phyloP scores from a whole-genome alignment of 1,140 invertebrate species.

The Phymastichus coffea region DNA sequence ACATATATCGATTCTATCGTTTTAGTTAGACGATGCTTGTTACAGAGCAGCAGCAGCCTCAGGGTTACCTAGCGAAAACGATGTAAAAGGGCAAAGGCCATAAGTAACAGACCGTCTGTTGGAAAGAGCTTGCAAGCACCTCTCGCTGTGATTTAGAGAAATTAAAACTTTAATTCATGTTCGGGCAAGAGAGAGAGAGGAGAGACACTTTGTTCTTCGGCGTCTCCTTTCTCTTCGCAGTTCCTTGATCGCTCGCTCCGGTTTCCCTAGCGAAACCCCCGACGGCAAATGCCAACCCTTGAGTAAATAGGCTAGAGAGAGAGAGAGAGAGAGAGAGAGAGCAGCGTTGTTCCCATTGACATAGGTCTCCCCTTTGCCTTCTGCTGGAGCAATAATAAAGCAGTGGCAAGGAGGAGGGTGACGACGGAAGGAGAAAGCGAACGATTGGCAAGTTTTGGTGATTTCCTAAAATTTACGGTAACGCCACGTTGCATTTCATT shows the following conservation, averaged over 20 bases:
- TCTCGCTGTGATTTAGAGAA: conserved; percentile 55
- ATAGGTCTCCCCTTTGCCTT: conserved; percentile 38
- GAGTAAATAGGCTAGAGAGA: conserved; percentile 43
- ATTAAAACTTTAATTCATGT: conserved; percentile 61
- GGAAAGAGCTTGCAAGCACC: conserved; percentile 49
- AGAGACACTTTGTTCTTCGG: conserved; percentile 30
- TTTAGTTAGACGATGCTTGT: too few relatives aligned
- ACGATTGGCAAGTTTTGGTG: conserved; percentile 21
- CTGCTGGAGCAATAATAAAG: conserved; percentile 44
- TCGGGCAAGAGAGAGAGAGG: conserved; percentile 41
- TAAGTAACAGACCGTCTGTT: conserved; percentile 56
- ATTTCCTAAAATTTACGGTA: conserved; percentile 2
- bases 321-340: background rate
- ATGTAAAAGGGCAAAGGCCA: conserved; percentile 52
- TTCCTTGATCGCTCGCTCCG: conserved; percentile 2
- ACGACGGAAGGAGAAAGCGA: conserved; percentile 16
- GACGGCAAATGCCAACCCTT: conserved; percentile 37
- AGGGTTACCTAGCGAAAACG: too few relatives aligned
- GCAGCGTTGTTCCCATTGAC: conserved; percentile 45
- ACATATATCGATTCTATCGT: too few relatives aligned
- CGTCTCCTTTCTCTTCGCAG: background rate
- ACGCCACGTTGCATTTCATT: too few relatives aligned
- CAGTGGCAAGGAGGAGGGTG: conserved; percentile 22
- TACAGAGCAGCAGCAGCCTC: too few relatives aligned
- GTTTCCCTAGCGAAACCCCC: conserved; percentile 4